Evolutionary conservation across 92 coral and sea anemone species (phyloP).

Genomic region (Parazoanthus swiftii): DNA sequence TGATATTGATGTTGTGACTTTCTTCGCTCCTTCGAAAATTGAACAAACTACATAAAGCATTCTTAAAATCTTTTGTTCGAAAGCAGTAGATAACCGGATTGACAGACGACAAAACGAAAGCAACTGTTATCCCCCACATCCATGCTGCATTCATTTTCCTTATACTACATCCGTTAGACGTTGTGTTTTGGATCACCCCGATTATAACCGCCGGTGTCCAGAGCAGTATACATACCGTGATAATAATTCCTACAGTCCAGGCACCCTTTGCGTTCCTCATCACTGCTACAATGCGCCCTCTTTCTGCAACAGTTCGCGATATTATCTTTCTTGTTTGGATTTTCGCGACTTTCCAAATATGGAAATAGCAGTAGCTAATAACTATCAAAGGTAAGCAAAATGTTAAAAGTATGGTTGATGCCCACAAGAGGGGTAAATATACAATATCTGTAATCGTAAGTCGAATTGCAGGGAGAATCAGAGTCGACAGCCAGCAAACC

Average conservation of each 20-base stretch:
- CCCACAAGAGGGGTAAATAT: neutral
- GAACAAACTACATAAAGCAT: neutral
- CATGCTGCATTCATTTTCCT: neutral
- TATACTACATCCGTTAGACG: neutral
- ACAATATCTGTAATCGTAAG: neutral
- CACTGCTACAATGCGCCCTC: neutral
- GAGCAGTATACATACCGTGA: neutral
- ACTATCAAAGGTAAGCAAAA: neutral
- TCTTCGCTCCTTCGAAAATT: neutral
- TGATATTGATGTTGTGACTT: neutral
- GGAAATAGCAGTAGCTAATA: constrained; percentile 10
- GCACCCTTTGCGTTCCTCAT: neutral
- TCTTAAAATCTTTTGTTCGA: neutral
- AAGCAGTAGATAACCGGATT: constrained; percentile 1
- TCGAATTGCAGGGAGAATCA: constrained; percentile 3
- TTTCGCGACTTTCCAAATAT: neutral
- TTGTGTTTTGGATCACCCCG: neutral
- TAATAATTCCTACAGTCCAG: neutral
- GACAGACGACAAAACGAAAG: neutral
- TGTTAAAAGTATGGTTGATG: neutral
- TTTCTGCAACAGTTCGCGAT: neutral
- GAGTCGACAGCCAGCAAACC: neutral
- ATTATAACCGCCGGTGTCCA: neutral
- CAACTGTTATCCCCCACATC: constrained; percentile 8
- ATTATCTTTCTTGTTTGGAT: constrained; percentile 1